A percentile compares a stretch with the other conserved stretches of the same genome.
Conservation (phyloP, 2,888 invertebrate species). For the Brachyptera risi region DNA sequence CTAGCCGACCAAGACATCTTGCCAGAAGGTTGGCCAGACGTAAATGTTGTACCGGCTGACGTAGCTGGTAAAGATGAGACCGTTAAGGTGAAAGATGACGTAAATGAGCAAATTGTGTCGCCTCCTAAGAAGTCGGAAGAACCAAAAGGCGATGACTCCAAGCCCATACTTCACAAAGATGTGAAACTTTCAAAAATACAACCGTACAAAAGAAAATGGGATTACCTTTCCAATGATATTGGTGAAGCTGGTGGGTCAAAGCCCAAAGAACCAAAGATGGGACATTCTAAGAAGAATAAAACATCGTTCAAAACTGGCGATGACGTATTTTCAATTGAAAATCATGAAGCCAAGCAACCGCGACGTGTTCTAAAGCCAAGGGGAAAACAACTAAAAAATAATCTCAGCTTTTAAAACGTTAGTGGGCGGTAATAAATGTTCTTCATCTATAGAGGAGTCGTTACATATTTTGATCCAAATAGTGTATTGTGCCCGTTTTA, state of each 20-base stretch:
- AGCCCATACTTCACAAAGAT: too few species aligned
- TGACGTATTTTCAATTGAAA: too few species aligned
- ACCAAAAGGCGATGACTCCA: too few species aligned
- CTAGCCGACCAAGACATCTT: slow-evolving; percentile 53
- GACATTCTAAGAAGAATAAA: background rate
- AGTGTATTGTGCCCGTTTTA: too few species aligned
- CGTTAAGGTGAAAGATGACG: background rate
- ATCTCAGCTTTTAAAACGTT: too few species aligned
- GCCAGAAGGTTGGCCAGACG: slow-evolving; percentile 42
- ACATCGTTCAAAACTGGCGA: too few species aligned
- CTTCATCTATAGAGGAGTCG: too few species aligned
- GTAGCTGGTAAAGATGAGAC: background rate
- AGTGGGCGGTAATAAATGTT: too few species aligned
- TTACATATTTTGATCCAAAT: too few species aligned
- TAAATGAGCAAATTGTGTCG: background rate
- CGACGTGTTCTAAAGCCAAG: background rate
- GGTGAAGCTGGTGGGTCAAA: background rate
- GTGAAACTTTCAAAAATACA: too few species aligned
- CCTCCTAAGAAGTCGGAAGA: background rate
- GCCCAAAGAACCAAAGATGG: slow-evolving; percentile 1
- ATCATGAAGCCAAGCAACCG: background rate
- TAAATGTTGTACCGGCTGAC: background rate
- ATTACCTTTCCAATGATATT: too few species aligned
- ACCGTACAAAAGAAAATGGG: too few species aligned
- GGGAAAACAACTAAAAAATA: background rate